Evolutionary conservation across 92 coral and sea anemone genomes (phyloP).

Genomic region (Phymanthus crucifer): DNA sequence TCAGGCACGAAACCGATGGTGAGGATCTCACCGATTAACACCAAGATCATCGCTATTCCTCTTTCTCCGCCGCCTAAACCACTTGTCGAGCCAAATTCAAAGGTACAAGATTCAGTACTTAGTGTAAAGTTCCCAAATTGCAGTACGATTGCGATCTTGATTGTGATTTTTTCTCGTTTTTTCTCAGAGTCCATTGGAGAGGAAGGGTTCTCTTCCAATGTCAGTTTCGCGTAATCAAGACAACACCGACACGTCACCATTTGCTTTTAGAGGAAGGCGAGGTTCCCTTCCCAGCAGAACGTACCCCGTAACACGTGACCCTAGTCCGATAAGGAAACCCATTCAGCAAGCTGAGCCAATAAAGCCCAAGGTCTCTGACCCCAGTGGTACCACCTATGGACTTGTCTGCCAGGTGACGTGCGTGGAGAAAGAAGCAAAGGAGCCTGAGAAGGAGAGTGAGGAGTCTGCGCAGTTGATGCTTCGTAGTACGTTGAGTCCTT

Average conservation of each 20-base stretch:
- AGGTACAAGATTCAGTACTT: slow-evolving; percentile 4
- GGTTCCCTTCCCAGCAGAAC: slow-evolving; percentile 40
- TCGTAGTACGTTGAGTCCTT: slow-evolving; percentile 33
- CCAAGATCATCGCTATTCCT: slow-evolving; percentile 60
- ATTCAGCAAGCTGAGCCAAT: slow-evolving; percentile 24
- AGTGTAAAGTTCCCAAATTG: no score
- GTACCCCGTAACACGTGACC: slow-evolving; percentile 49
- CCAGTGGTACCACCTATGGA: slow-evolving; percentile 16
- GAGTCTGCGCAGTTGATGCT: slow-evolving; percentile 38
- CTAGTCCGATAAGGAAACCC: slow-evolving; percentile 42
- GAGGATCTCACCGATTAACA: slow-evolving; percentile 29
- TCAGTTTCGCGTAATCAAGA: not conserved
- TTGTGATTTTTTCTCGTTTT: not conserved
- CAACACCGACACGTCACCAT: not conserved
- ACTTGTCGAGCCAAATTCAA: not conserved
- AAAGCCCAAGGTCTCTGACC: slow-evolving; percentile 6
- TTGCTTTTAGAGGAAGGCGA: slow-evolving; percentile 15
- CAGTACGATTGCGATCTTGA: no score
- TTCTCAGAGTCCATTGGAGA: not conserved
- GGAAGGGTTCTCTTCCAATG: not conserved
- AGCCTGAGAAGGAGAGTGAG: not conserved
- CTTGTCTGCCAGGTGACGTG: slow-evolving; percentile 40
- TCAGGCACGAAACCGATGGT: slow-evolving; percentile 4
- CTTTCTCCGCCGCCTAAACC: slow-evolving; percentile 20
- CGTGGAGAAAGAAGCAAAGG: slow-evolving; percentile 2